Percentiles rank a stretch among this genome's conserved stretches.
Evolutionary conservation across 2,113 vertebrate genomes (phyloP).

Genomic region (Irena cyanogastra): DNA sequence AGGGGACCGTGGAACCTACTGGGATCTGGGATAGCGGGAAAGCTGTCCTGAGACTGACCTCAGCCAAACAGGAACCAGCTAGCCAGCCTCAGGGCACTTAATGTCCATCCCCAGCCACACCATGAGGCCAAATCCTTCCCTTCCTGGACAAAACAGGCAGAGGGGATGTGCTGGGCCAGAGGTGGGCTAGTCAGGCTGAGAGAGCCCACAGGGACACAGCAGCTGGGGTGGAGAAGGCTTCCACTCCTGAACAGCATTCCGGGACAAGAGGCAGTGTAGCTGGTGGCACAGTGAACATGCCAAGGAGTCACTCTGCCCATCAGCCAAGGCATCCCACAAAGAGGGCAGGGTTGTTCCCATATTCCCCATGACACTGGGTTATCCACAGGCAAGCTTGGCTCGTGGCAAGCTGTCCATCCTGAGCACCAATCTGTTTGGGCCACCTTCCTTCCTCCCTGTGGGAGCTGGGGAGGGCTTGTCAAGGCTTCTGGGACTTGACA

Average conservation of each 20-base stretch:
- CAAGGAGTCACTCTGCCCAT: fast-evolving
- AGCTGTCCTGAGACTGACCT: neutral
- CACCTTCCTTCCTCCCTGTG: neutral
- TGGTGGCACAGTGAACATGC: fast-evolving
- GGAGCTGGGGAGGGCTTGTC: too few species aligned
- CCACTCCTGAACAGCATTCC: neutral
- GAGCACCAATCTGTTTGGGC: neutral
- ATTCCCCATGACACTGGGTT: neutral
- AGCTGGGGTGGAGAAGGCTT: neutral
- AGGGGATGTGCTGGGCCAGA: neutral
- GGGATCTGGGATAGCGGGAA: neutral
- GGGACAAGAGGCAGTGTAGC: too few species aligned
- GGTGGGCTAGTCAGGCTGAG: neutral
- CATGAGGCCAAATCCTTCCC: neutral
- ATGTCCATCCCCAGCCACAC: neutral
- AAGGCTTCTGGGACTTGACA: neutral
- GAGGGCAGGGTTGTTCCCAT: neutral
- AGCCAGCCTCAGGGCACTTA: neutral
- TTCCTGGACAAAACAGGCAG: neutral
- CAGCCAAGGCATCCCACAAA: neutral
- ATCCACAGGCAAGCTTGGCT: neutral
- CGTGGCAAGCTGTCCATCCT: neutral
- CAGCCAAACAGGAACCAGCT: neutral
- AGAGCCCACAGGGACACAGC: fast-evolving
- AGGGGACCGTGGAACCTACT: neutral